These are phyloP conservation scores for Elysia crispata DNA, from an alignment of 2,888 invertebrate genomes.

Conservation along the genomic window DNA sequence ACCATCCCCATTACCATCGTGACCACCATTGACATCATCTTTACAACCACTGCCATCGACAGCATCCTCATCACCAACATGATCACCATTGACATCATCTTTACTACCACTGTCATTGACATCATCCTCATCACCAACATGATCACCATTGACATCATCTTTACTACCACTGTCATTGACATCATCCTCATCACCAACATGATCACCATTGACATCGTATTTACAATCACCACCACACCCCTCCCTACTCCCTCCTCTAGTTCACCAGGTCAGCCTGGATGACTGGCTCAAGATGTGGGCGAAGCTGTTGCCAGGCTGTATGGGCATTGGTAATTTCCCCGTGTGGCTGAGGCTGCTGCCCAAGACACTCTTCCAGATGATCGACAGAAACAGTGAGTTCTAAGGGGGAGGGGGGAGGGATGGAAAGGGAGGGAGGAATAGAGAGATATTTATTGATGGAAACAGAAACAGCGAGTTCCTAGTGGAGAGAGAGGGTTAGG, in stretches of 20 bases:
- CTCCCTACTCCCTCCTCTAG: constrained; percentile 7
- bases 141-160: neutral
- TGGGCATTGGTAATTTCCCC: constrained; percentile 62
- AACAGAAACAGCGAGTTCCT: neutral
- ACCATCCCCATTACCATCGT: constrained; percentile 30
- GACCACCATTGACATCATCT: constrained; percentile 24
- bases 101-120: too few relatives aligned
- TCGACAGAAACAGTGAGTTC: constrained; percentile 62
- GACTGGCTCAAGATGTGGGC: constrained; percentile 63
- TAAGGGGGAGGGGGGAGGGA: neutral
- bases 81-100: neutral
- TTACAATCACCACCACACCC: constrained; percentile 11
- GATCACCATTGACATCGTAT: neutral
- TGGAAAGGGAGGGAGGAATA: neutral
- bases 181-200: constrained; percentile 12
- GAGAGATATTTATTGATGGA: neutral
- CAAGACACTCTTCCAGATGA: constrained; percentile 61
- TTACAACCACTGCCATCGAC: neutral
- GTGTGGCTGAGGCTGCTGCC: constrained; percentile 65
- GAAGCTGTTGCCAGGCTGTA: constrained; percentile 60
- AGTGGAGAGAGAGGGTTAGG: neutral
- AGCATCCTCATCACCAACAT: neutral
- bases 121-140: neutral
- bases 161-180: constrained; percentile 1
- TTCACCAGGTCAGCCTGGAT: constrained; percentile 48